Percentiles rank a stretch among this genome's conserved stretches.
Conservation (phyloP, 2,888 invertebrate genomes). For the Tenthredo distinguenda region DNA sequence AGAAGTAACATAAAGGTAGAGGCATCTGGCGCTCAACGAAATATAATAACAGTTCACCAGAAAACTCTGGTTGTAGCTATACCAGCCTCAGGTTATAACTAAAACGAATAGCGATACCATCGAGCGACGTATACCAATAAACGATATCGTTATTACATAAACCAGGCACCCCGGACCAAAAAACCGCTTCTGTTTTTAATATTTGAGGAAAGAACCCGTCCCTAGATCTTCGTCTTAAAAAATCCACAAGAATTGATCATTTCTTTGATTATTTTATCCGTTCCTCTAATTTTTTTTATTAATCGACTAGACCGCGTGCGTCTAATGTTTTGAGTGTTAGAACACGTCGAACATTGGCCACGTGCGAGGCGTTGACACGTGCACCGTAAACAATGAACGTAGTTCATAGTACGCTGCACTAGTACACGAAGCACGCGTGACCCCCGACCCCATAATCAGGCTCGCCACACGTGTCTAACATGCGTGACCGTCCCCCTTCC, state of each 20-base stretch:
- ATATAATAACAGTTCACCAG: conserved; percentile 67
- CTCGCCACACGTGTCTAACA: conserved; percentile 58
- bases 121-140: conserved; percentile 47
- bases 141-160: conserved; percentile 49
- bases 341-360: conserved; percentile 64
- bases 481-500: conserved; percentile 43
- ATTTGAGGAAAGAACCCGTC: not conserved
- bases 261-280: conserved; percentile 31
- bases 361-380: conserved; percentile 67
- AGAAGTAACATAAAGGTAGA: conserved; percentile 68
- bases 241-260: conserved; percentile 41
- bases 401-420: conserved; percentile 4
- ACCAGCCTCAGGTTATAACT: not conserved
- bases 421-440: conserved; percentile 60
- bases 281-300: not conserved
- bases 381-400: conserved; percentile 64
- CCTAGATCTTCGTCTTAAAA: not conserved
- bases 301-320: not conserved
- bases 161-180: conserved; percentile 17
- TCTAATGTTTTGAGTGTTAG: conserved; percentile 9
- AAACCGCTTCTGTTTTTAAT: not conserved
- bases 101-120: not conserved
- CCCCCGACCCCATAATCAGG: conserved; percentile 48
- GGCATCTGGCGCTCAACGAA: conserved; percentile 72
- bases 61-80: not conserved